phyloP scores from a whole-genome alignment of 2,888 invertebrate species.

The Pilophorus perplexus region DNA sequence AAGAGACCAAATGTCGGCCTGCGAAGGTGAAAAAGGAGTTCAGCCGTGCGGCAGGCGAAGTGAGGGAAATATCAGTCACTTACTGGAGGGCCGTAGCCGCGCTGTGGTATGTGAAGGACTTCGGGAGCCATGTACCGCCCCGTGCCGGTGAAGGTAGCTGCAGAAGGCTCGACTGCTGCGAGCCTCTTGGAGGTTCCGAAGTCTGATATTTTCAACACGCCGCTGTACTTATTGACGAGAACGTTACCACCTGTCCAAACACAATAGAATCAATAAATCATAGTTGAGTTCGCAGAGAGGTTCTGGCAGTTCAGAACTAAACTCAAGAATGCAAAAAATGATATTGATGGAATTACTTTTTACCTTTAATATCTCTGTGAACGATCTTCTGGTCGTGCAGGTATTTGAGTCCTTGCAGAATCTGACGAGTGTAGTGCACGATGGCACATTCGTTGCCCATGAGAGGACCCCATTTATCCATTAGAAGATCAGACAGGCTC shows the following conservation, averaged over 20 bases:
- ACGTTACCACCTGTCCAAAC: constrained; percentile 81
- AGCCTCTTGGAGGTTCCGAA: constrained; percentile 97
- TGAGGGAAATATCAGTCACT: too few species aligned
- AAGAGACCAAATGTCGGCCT: constrained; percentile 95
- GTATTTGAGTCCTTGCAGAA: constrained; percentile 95
- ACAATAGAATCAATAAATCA: background rate
- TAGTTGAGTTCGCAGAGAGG: background rate
- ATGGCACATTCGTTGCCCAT: constrained; percentile 94
- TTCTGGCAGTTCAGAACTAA: background rate
- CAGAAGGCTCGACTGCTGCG: constrained; percentile 78
- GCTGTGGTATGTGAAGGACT: constrained; percentile 95
- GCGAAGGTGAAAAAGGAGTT: too few species aligned
- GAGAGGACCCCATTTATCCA: constrained; percentile 96
- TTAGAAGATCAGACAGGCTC: constrained; percentile 87
- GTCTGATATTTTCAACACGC: constrained; percentile 97
- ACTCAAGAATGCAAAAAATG: background rate
- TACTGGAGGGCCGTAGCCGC: constrained; percentile 95
- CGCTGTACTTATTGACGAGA: constrained; percentile 96
- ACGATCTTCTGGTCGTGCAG: constrained; percentile 99
- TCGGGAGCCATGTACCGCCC: constrained; percentile 99
- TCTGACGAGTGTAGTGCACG: constrained; percentile 95
- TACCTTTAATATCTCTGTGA: constrained; percentile 92
- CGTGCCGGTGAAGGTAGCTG: constrained; percentile 82
- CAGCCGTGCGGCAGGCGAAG: too few species aligned
- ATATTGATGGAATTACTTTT: background rate